These are phyloP conservation scores for Poecilia latipinna DNA, from an alignment of 2,113 vertebrate genomes.

Conservation along the genomic window DNA sequence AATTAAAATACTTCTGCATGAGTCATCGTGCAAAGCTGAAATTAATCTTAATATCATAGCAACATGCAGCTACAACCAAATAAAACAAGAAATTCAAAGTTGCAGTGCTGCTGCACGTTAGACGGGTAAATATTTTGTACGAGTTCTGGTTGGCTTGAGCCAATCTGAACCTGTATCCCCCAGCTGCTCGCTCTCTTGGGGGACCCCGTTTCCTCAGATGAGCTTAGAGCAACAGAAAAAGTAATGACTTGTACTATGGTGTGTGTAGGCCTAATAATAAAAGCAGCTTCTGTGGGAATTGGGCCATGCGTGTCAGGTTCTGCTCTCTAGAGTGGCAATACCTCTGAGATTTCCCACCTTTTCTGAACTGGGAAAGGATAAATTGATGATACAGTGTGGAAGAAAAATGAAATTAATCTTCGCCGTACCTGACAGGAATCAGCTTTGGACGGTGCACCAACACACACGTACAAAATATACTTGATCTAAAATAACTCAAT, in stretches of 20 bases:
- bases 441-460: slow-evolving; percentile 56
- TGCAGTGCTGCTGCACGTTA: slow-evolving; percentile 60
- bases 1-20: slow-evolving; percentile 34
- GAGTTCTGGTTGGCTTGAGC: slow-evolving; percentile 74
- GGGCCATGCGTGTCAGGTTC: slow-evolving; percentile 78
- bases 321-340: slow-evolving; percentile 78
- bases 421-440: slow-evolving; percentile 73
- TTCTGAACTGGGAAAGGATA: slow-evolving; percentile 78
- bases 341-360: slow-evolving; percentile 66
- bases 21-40: slow-evolving; percentile 27
- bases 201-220: slow-evolving; percentile 78
- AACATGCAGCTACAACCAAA: slow-evolving; percentile 7
- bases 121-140: slow-evolving; percentile 76
- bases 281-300: slow-evolving; percentile 83
- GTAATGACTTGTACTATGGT: slow-evolving; percentile 82
- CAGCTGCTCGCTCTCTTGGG: slow-evolving; percentile 73
- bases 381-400: slow-evolving; percentile 81
- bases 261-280: slow-evolving; percentile 81
- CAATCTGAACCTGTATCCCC: slow-evolving; percentile 77
- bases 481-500: slow-evolving; percentile 62
- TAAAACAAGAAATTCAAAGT: slow-evolving; percentile 40
- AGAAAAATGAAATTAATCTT: slow-evolving; percentile 86
- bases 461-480: slow-evolving; percentile 5
- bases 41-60: slow-evolving; percentile 2
- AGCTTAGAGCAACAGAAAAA: slow-evolving; percentile 81